Evolutionary conservation across 2,797 vertebrate species (phyloP), one percentile per base, ranked within the genome.

Genomic region (Rhadinocentrus ornatus): DNA sequence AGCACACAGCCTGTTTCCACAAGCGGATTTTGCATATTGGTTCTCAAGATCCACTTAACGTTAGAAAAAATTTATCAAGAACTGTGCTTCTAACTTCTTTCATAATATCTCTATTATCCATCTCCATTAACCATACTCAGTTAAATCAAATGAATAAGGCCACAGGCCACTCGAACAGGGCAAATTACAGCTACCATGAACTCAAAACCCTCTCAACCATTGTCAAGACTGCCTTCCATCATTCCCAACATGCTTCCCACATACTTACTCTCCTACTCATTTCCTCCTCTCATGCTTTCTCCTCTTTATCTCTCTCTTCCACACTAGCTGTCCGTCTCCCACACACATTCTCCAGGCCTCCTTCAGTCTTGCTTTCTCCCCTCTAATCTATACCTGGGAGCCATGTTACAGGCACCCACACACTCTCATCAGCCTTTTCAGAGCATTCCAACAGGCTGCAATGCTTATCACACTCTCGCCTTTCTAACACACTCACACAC

Each of bases 361-460:
- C 76, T 69, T 77, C 78, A 65, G 62, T 80, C 78, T 24, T 63
- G 50, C 75, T 66, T 75, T 37, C 24, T 58, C 80, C 81, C 61
- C 66, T 74, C 67, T 84, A 90, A 92, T 88, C 86, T 89, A 65
- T 89, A 92, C 84, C 85, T 86, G 80, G 79, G 78, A 90, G 88
- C 79, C 75, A 56, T 58, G 70, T 88, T 89, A 11, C 65, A 69
- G 82, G 89, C 90, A 72, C 92, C 90, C 90, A 92, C 91, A 50
- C 88, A 69, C 72, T 77, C 76, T 72, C 88, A 82, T 75, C 84
- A 73, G 62, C 75, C 83, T 82, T 88, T 90, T 89, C 87, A 86
- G 71, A 35, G 46, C 86, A 78, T 87, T 89, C 86, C 83, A 82
- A 80, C 80, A 71, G 80, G 82, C 72, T 78, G 81, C 59, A 66